Evolutionary conservation across 2,888 invertebrate genomes (phyloP).

Genomic region (Epiblema foenella): DNA sequence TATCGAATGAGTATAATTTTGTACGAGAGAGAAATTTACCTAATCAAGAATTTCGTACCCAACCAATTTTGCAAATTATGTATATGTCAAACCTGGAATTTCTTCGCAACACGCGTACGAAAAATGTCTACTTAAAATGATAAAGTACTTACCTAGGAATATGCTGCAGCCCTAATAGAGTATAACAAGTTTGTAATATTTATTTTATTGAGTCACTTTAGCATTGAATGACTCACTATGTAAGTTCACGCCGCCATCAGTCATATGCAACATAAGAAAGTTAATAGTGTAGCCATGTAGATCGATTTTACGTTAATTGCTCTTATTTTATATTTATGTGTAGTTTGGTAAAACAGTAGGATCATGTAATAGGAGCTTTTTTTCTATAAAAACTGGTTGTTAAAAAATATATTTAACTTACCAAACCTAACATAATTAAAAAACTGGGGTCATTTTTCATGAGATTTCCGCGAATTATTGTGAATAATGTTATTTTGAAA

Average conservation of each 20-base stretch:
- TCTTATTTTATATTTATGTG: neutral
- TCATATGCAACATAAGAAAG: constrained; percentile 51
- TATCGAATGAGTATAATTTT: constrained; percentile 44
- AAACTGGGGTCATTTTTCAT: neutral
- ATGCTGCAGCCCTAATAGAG: neutral
- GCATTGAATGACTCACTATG: constrained; percentile 58
- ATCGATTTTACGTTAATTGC: neutral
- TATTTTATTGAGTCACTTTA: constrained; percentile 49
- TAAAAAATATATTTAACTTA: too few relatives aligned
- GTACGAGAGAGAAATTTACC: constrained; percentile 10
- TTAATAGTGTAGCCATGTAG: neutral
- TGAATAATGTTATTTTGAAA: too few relatives aligned
- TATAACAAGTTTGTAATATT: neutral
- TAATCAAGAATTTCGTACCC: constrained; percentile 13
- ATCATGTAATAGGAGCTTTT: neutral
- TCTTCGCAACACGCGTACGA: neutral
- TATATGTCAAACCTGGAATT: neutral
- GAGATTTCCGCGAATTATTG: too few relatives aligned
- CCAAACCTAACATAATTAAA: too few relatives aligned
- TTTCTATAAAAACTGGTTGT: neutral
- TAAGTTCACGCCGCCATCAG: constrained; percentile 57
- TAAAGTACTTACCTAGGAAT: neutral
- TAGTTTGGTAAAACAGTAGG: neutral
- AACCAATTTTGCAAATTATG: neutral
- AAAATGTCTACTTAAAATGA: neutral